These are phyloP conservation scores for Sitta carolinensis DNA, from an alignment of 2,797 vertebrate genomes.

Conservation along the genomic window DNA sequence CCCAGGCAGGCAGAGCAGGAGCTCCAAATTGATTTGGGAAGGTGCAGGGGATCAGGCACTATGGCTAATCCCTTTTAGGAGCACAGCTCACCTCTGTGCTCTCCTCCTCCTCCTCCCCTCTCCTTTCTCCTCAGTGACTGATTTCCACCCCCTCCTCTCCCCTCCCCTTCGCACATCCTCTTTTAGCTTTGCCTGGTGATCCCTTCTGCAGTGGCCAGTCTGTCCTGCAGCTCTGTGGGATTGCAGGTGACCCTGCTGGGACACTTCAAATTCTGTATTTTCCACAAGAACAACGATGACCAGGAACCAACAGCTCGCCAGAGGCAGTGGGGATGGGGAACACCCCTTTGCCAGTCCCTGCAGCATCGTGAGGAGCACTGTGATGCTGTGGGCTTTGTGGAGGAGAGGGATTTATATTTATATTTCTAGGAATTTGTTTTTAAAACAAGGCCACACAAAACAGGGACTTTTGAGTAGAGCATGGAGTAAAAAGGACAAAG, in stretches of 20 bases:
- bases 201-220: background rate
- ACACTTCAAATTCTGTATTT: fast-evolving
- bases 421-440: background rate
- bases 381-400: background rate
- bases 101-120: background rate
- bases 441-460: background rate
- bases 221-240: background rate
- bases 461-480: background rate
- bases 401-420: background rate
- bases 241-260: background rate
- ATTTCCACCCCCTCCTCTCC: background rate
- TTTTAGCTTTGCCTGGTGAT: background rate
- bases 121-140: background rate
- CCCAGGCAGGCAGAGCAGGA: background rate
- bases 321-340: fast-evolving
- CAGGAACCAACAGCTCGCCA: background rate
- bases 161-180: background rate
- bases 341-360: background rate
- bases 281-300: fast-evolving
- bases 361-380: fast-evolving
- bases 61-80: background rate
- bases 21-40: background rate
- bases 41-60: background rate
- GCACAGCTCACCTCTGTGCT: background rate
- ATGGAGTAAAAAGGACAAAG: background rate